phyloP scores from a whole-genome alignment of 2,888 invertebrate species.

The Alitta virens region DNA sequence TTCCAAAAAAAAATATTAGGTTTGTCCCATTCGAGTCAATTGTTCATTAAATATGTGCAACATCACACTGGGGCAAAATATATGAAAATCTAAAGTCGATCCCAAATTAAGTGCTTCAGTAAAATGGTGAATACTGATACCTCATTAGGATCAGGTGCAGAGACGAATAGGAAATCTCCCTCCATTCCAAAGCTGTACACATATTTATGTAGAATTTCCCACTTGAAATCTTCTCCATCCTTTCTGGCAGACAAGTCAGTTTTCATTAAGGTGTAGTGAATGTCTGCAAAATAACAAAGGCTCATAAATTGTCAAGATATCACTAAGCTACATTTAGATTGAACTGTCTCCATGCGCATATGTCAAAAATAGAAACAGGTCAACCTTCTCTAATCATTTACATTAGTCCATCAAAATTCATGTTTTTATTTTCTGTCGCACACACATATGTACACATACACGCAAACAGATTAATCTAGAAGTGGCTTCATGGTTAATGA shows the following conservation, averaged over 20 bases:
- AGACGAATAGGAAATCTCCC: slow-evolving; percentile 49
- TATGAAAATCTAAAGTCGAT: too few species aligned
- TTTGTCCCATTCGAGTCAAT: too few species aligned
- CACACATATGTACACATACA: not conserved
- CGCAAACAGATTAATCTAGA: not conserved
- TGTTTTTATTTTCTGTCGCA: not conserved
- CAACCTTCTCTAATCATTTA: not conserved
- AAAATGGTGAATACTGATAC: too few species aligned
- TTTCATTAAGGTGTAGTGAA: too few species aligned
- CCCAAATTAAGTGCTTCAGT: too few species aligned
- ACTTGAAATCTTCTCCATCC: slow-evolving; percentile 14
- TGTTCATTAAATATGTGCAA: too few species aligned
- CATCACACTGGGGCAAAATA: too few species aligned
- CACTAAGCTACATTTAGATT: too few species aligned
- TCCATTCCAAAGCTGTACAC: slow-evolving; percentile 46
- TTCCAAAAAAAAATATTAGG: too few species aligned
- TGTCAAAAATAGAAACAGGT: not conserved
- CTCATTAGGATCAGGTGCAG: slow-evolving; percentile 25
- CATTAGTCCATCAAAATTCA: not conserved
- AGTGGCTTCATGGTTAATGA: not conserved
- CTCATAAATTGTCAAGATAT: too few species aligned
- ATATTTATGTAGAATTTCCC: slow-evolving; percentile 29
- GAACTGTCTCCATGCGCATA: too few species aligned
- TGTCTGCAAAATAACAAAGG: too few species aligned
- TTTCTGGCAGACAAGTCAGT: not conserved